Base-by-base conservation (phyloP, 2,113 vertebrate genomes). In the Halcyon malimbica region DNA sequence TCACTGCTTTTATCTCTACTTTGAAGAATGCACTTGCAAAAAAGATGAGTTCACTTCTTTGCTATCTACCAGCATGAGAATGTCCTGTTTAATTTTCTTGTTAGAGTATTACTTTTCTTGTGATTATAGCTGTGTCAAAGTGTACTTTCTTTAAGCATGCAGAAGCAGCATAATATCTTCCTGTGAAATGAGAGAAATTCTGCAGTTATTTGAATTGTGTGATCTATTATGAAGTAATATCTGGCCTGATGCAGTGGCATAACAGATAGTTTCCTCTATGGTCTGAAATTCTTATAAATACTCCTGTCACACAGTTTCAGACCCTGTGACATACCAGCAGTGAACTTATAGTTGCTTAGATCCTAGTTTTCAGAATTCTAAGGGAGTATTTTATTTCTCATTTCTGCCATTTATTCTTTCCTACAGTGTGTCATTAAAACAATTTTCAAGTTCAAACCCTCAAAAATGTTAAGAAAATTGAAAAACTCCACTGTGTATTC, bases 131-230 rank as follows among this genome's bases (percentile, higher is more conserved):
- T 71, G 50, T 85, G 44, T 85, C 71, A 96, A 82, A 96, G 29
- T 76, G 51, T 69, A 83, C 78, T 83, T 94, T 93, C 87, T 95
- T 94, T 89, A 91, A 95, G 85, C 84, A 87, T 2, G 31, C 12
- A 87, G 85, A 96, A 87, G 25, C 76, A 89, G 63, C 67, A 79
- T 35, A 96, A 56, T 80, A 63, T 80, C 82, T 60, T 97, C 87
- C 82, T 93, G 71, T 89, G 93, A 95, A 96, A 94, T 87, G 83
- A 95, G 73, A 93, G 87, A 95, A 97, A 97, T 95, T 95, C 90
- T 87, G 84, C 86, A 87, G 80, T 94, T 94, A 94, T 91, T 96
- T 90, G 73, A 91, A 85, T 68, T 73, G 16, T 90, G 26, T 41
- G n/a, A 67, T 68, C 74, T 81, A 50, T 89, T 96, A 85, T 84